Evolutionary conservation across 2,113 vertebrate species (phyloP).

Genomic region (Rissa tridactyla): DNA sequence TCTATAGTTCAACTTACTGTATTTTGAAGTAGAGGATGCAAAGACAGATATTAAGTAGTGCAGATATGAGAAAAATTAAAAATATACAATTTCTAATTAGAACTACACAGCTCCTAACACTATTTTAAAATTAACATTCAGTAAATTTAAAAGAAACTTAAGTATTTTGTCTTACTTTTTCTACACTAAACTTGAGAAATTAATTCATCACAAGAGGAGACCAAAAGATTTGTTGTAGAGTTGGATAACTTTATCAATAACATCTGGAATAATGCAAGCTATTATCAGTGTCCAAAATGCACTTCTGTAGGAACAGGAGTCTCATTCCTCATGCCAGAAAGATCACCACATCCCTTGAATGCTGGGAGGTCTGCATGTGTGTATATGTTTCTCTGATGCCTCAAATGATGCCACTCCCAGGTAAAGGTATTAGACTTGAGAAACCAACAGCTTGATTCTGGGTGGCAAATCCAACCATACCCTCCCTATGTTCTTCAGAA

Average conservation of each 20-base stretch:
- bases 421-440: neutral
- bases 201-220: neutral
- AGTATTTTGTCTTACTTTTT: neutral
- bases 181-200: neutral
- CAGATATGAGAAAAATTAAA: neutral
- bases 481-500: neutral
- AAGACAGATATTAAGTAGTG: neutral
- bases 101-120: neutral
- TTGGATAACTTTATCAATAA: neutral
- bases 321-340: neutral
- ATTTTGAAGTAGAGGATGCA: neutral
- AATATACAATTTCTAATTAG: neutral
- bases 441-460: neutral
- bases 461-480: neutral
- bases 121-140: neutral
- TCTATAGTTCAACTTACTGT: neutral
- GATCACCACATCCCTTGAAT: neutral
- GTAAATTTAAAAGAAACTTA: neutral
- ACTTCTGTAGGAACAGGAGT: neutral
- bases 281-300: neutral
- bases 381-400: neutral
- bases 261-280: neutral
- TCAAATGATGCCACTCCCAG: neutral
- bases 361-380: neutral
- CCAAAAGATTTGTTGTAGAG: neutral